A percentile compares a stretch with the other conserved stretches of the same genome.
Conservation (phyloP, 64 coral and sea anemone species). For the Porites australiensis region DNA sequence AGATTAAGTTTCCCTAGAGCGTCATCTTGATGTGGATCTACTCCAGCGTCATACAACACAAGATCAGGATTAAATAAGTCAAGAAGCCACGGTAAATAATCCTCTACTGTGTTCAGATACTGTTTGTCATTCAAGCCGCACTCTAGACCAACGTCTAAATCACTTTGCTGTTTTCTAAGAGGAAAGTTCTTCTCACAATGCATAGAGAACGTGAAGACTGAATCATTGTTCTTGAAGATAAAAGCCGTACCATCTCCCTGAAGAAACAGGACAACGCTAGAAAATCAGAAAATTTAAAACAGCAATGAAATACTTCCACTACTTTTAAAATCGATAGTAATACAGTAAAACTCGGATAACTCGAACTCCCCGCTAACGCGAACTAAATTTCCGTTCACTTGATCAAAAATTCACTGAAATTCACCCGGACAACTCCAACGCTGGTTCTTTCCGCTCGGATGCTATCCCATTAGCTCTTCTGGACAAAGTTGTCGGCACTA, state of each 20-base stretch:
- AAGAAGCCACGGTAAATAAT: constrained; percentile 63
- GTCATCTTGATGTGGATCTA: constrained; percentile 74
- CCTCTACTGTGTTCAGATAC: constrained; percentile 41
- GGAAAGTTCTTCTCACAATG: constrained; percentile 81
- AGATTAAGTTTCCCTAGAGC: constrained; percentile 59
- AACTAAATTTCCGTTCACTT: no score
- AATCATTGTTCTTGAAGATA: constrained; percentile 54
- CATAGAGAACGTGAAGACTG: constrained; percentile 66
- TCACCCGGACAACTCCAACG: no score
- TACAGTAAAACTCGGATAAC: no score
- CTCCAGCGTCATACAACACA: constrained; percentile 71
- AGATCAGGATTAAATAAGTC: constrained; percentile 61
- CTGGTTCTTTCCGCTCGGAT: no score
- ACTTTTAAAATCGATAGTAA: no score
- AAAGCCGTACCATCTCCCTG: constrained; percentile 81
- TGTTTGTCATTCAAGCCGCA: constrained; percentile 59
- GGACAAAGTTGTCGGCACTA: no score
- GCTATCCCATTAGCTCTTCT: no score
- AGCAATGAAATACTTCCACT: no score
- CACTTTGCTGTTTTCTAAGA: constrained; percentile 60
- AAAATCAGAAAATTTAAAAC: no score
- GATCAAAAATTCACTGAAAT: no score
- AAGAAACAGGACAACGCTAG: not conserved
- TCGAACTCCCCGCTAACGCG: no score
- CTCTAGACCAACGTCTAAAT: constrained; percentile 66